phyloP scores from a whole-genome alignment of 2,113 vertebrate species.

The Nycticryphes semicollaris region DNA sequence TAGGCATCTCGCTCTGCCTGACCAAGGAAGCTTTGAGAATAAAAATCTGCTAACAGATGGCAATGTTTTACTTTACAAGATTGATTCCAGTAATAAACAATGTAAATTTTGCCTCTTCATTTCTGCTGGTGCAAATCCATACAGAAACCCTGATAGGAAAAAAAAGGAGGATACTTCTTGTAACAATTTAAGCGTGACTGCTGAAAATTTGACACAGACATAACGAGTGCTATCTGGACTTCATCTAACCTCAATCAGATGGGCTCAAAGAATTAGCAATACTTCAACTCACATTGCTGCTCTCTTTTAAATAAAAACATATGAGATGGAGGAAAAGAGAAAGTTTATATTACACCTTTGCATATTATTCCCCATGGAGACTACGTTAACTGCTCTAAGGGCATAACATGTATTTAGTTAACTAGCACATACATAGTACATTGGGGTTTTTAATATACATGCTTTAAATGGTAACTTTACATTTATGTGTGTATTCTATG shows the following conservation, averaged over 20 bases:
- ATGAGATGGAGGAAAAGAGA: neutral
- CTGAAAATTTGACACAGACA: neutral
- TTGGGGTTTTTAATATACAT: rapidly evolving
- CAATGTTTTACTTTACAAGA: neutral
- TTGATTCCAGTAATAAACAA: neutral
- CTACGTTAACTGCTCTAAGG: neutral
- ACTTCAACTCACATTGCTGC: neutral
- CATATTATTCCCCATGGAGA: neutral
- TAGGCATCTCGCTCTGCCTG: neutral
- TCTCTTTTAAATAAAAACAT: neutral
- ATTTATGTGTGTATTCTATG: neutral
- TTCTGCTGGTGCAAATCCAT: neutral
- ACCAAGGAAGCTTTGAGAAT: neutral
- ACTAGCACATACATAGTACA: neutral
- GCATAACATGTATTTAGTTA: neutral
- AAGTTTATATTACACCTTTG: neutral
- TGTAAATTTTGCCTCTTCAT: neutral
- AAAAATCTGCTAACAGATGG: neutral
- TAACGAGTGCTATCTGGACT: neutral
- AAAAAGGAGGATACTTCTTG: neutral
- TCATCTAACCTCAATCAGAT: neutral
- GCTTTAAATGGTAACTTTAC: neutral
- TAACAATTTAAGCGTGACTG: neutral
- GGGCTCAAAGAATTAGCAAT: neutral
- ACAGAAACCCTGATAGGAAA: neutral